phyloP scores from a whole-genome alignment of 2,113 vertebrate species.

The Chlorodrepanis virens region DNA sequence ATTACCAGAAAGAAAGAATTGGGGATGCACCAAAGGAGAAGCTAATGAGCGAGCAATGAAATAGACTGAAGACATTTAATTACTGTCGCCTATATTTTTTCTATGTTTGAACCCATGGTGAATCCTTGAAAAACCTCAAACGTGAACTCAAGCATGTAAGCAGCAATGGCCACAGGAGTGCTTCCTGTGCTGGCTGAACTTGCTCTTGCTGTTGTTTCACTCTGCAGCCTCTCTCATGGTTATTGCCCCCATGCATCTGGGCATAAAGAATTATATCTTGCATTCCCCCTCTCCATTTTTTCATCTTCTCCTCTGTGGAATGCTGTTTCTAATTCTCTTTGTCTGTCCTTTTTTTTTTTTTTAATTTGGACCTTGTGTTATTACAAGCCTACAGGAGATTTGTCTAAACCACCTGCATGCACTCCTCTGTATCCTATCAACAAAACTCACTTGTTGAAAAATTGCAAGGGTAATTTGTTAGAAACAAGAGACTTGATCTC shows the following conservation, averaged over 20 bases:
- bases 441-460: not conserved
- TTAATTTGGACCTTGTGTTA: not conserved
- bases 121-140: not conserved
- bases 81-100: not conserved
- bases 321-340: not conserved
- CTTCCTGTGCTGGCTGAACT: not conserved
- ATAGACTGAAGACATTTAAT: not conserved
- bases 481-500: not conserved
- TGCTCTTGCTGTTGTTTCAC: not conserved
- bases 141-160: not conserved
- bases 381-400: not conserved
- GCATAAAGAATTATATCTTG: not conserved
- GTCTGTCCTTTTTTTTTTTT: not conserved
- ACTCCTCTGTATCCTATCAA: not conserved
- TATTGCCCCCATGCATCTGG: not conserved
- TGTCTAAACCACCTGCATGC: not conserved
- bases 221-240: not conserved
- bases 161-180: accelerated
- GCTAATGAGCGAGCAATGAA: not conserved
- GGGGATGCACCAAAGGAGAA: not conserved
- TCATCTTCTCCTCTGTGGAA: not conserved
- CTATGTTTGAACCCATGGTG: accelerated
- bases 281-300: not conserved
- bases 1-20: not conserved
- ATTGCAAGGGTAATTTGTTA: not conserved